Base-by-base conservation (phyloP, 2,797 vertebrate genomes). In the Pitangus sulphuratus region DNA sequence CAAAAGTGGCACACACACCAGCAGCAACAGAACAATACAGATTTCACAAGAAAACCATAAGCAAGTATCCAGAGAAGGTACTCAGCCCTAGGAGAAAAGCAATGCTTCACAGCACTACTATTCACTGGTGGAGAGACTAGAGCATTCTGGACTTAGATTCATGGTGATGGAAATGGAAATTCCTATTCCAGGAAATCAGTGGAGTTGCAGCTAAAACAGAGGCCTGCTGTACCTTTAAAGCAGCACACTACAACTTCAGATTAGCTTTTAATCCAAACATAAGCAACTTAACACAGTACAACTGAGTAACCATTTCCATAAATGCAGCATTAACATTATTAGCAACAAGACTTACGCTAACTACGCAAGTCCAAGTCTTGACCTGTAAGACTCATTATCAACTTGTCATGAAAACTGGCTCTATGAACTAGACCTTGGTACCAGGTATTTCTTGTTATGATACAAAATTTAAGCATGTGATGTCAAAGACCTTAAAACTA, bases 71-170 rank as follows among this genome's bases (percentile, higher is more conserved):
- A 72, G 21, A 45, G 25, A 72, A 75, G 16, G 37, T 16, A 60
- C 6, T n/a, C 35, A 11, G 6, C 3, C 4, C 39, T 30, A 42
- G 44, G 15, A 86, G 31, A 69, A 89, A 57, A 80, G 10, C n/a
- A 18, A 9, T 15, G 17, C 11, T 70, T 64, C 31, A 42, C 8
- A 64, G 20, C 25, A 53, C 18, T 26, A 20, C 1, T n/a, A 0
- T 2, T 45, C 19, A 40, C 30, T 13, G 3, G 15, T 3, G 18
- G 8, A 40, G 3, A 35, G 6, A 33, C 28, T 0, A 47, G 5
- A 87, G 31, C 22, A 72, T 33, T 24, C 30, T 22, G n/a, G 33
- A 56, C 42, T 57, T 15, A 33, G 19, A 68, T 24, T 66, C 14
- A 18, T 0, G 0, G 8, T 35, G 35, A 65, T 7, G 4, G 31